Conservation (phyloP, 1,140 invertebrate species). For the Metopolophium dirhodum region DNA sequence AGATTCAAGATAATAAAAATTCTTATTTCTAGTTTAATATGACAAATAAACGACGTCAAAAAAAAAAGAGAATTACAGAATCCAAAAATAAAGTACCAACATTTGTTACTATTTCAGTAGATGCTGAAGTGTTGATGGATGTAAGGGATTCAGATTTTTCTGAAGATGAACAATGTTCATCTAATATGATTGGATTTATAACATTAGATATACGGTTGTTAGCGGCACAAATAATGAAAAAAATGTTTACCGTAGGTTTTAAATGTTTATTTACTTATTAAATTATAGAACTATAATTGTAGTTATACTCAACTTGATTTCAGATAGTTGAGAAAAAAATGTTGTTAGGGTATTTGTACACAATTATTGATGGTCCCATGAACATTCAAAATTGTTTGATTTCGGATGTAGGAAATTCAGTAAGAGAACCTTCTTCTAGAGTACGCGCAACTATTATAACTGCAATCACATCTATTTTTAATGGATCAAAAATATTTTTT, state of each 20-base stretch:
- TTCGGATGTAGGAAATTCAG: not conserved
- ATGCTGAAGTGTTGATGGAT: slow-evolving; percentile 25
- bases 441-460: slow-evolving; percentile 52
- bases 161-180: slow-evolving; percentile 34
- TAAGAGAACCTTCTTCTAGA: slow-evolving; percentile 44
- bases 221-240: slow-evolving; percentile 50
- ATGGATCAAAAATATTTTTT: slow-evolving; percentile 51
- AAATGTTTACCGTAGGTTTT: slow-evolving; percentile 38
- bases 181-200: not conserved
- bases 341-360: slow-evolving; percentile 36
- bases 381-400: slow-evolving; percentile 45
- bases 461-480: slow-evolving; percentile 50
- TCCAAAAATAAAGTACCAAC: slow-evolving; percentile 52
- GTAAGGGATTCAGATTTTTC: slow-evolving; percentile 53
- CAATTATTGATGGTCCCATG: slow-evolving; percentile 45
- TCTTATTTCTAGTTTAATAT: slow-evolving; percentile 30
- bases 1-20: not conserved
- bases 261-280: not conserved
- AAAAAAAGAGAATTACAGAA: slow-evolving; percentile 52
- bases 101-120: slow-evolving; percentile 32
- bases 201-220: slow-evolving; percentile 35
- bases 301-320: not conserved
- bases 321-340: slow-evolving; percentile 46
- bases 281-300: not conserved
- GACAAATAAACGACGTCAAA: slow-evolving; percentile 49